Evolutionary conservation across 2,888 invertebrate species (phyloP).

Genomic region (Petrolisthes manimaculis): DNA sequence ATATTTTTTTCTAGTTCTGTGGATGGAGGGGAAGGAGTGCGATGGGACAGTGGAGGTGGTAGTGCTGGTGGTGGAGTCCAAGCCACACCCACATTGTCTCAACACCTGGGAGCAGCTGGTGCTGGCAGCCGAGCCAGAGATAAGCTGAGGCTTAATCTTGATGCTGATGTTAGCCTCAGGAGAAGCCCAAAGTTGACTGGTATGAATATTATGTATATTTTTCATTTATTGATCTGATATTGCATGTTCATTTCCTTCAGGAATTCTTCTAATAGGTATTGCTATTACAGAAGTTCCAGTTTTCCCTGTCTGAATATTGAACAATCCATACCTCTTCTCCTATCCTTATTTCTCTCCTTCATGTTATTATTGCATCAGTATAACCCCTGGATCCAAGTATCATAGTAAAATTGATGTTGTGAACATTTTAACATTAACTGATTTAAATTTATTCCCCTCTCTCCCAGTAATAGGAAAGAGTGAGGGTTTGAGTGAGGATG

Average conservation of each 20-base stretch:
- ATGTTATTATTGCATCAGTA: too few species aligned
- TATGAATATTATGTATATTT: slow-evolving; percentile 5
- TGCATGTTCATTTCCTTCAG: too few species aligned
- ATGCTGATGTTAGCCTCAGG: slow-evolving; percentile 48
- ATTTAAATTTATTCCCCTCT: too few species aligned
- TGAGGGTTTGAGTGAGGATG: slow-evolving; percentile 42
- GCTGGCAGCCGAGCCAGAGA: slow-evolving; percentile 56
- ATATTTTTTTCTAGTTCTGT: slow-evolving; percentile 24
- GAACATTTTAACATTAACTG: too few species aligned
- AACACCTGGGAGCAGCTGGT: slow-evolving; percentile 36
- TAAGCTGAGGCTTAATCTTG: slow-evolving; percentile 61
- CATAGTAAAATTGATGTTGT: too few species aligned
- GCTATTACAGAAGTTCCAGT: too few species aligned
- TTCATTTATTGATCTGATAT: too few species aligned
- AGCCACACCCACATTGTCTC: slow-evolving; percentile 21
- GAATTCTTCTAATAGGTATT: too few species aligned
- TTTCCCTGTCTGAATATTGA: too few species aligned
- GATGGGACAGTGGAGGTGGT: slow-evolving; percentile 34
- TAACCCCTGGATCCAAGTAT: too few species aligned
- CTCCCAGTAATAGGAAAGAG: slow-evolving; percentile 14
- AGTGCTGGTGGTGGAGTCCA: slow-evolving; percentile 29
- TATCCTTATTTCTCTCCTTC: too few species aligned
- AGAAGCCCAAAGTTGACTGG: slow-evolving; percentile 55
- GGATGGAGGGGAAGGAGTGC: slow-evolving; percentile 37
- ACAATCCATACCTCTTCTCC: too few species aligned